A percentile compares a stretch with the other conserved stretches of the same genome.
phyloP scores from a whole-genome alignment of 1,140 invertebrate species.

The Olivierus martensii region DNA sequence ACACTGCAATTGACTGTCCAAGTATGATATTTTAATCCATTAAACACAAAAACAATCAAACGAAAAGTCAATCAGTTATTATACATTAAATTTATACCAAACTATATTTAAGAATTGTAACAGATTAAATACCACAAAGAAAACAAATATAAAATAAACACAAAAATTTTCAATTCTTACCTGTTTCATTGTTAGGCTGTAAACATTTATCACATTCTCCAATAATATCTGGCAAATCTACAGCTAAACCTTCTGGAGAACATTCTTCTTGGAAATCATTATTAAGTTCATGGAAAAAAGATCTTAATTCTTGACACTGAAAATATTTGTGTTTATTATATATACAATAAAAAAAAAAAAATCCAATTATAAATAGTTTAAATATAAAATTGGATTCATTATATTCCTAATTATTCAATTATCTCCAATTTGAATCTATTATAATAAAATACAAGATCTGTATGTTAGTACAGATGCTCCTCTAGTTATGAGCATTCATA shows the following conservation, averaged over 20 bases:
- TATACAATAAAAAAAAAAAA: constrained; percentile 8
- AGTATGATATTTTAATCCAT: too few relatives aligned
- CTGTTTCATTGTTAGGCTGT: constrained; percentile 39
- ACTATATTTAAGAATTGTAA: too few relatives aligned
- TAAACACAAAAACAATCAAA: too few relatives aligned
- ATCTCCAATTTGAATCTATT: too few relatives aligned
- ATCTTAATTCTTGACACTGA: constrained; percentile 75
- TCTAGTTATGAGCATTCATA: too few relatives aligned
- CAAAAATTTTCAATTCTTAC: constrained; percentile 21
- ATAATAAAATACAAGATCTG: too few relatives aligned
- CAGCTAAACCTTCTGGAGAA: constrained; percentile 73
- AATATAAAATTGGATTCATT: too few relatives aligned
- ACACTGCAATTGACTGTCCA: too few relatives aligned
- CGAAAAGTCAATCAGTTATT: too few relatives aligned
- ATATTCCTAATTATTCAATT: too few relatives aligned
- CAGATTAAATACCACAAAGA: background rate
- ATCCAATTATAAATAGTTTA: background rate
- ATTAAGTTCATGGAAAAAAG: constrained; percentile 76
- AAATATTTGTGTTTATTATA: constrained; percentile 24
- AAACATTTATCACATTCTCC: constrained; percentile 84
- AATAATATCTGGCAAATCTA: constrained; percentile 88
- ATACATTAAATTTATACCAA: too few relatives aligned
- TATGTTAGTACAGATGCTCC: too few relatives aligned
- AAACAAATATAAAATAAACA: background rate
- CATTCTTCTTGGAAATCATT: constrained; percentile 82